These are phyloP conservation scores for Pollachius pollachius DNA, from an alignment of 2,113 vertebrate species.

Conservation along the genomic window DNA sequence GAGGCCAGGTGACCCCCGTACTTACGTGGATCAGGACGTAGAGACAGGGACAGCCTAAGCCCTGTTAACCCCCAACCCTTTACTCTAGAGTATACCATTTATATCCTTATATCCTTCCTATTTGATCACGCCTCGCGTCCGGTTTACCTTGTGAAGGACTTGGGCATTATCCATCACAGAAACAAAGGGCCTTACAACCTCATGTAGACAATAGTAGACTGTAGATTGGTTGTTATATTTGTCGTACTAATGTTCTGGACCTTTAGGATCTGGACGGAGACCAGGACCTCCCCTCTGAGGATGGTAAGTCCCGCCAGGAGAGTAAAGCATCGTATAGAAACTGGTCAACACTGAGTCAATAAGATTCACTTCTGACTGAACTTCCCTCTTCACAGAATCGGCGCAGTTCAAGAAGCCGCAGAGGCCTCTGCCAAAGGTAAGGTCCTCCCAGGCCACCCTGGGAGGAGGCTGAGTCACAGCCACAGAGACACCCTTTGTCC, in stretches of 20 bases:
- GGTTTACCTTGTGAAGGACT: too few species aligned
- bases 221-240: too few species aligned
- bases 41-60: too few species aligned
- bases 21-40: not conserved
- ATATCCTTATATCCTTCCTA: too few species aligned
- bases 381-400: slow-evolving; percentile 58
- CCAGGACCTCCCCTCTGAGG: slow-evolving; percentile 61
- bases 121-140: too few species aligned
- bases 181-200: too few species aligned
- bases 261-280: slow-evolving; percentile 12
- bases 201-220: too few species aligned
- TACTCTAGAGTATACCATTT: too few species aligned
- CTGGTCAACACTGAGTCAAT: not conserved
- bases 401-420: slow-evolving; percentile 72
- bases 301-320: slow-evolving; percentile 46
- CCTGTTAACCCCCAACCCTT: too few species aligned
- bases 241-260: not conserved
- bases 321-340: not conserved
- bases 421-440: slow-evolving; percentile 58
- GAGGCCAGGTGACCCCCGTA: slow-evolving; percentile 17
- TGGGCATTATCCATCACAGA: too few species aligned
- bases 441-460: not conserved
- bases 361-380: not conserved
- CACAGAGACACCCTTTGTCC: too few species aligned
- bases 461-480: too few species aligned